Percentiles rank a stretch among this genome's conserved stretches.
Evolutionary conservation across 1,140 invertebrate genomes (phyloP).

Genomic region (Trissolcus basalis): DNA sequence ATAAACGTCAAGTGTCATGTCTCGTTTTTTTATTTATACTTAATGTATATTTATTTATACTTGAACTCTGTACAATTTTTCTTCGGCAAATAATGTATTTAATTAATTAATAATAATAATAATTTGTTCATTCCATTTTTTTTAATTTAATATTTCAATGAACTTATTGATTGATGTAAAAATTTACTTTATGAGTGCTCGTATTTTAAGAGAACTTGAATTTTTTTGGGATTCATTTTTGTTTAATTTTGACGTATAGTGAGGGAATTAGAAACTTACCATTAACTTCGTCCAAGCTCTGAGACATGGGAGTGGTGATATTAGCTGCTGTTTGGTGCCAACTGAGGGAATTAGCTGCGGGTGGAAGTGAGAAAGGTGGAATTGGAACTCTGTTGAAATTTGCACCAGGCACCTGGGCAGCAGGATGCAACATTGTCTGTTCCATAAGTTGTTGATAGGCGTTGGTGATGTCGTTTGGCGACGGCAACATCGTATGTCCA

Average conservation of each 20-base stretch:
- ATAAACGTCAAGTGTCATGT: too few species aligned
- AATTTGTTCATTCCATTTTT: too few species aligned
- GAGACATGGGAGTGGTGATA: slow-evolving; percentile 59
- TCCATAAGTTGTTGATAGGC: slow-evolving; percentile 74
- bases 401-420: slow-evolving; percentile 61
- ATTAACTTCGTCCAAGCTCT: slow-evolving; percentile 71
- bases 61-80: too few species aligned
- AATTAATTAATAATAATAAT: too few species aligned
- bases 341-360: slow-evolving; percentile 65
- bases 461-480: slow-evolving; percentile 65
- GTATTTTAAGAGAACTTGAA: too few species aligned
- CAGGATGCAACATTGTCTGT: slow-evolving; percentile 72
- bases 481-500: slow-evolving; percentile 65
- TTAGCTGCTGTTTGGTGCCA: slow-evolving; percentile 67
- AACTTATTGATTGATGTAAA: too few species aligned
- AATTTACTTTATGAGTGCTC: too few species aligned
- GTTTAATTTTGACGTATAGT: not conserved
- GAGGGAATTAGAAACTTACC: slow-evolving; percentile 61
- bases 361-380: slow-evolving; percentile 61
- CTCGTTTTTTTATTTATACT: too few species aligned
- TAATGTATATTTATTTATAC: too few species aligned
- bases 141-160: too few species aligned
- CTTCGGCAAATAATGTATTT: too few species aligned
- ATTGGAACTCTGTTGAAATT: slow-evolving; percentile 63
- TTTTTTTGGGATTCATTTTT: too few species aligned